Evolutionary conservation across 64 coral and sea anemone genomes (phyloP), one percentile per base, ranked within the genome.

Genomic region (Porites australiensis): DNA sequence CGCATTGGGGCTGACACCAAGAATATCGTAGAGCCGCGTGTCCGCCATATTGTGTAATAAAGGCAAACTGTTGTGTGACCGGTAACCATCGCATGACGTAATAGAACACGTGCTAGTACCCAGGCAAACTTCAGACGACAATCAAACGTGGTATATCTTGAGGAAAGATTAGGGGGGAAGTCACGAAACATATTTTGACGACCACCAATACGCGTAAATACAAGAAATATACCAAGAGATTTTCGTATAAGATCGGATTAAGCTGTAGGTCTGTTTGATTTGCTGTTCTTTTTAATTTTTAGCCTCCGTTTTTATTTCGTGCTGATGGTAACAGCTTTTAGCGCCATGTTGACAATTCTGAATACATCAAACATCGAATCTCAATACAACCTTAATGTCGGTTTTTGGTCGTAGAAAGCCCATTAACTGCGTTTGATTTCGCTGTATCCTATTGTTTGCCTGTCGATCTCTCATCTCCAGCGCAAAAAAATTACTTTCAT

Each of bases 1-100:
- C 55, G 94, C 91, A 88, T 91, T 94, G 88, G 68, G 77, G 82
- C 68, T 78, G 18, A 99, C 98, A 91, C 91, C 91, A 50, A 99
- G 81, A 66, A 99, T 60, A 65, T 99, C 94, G 75, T 99, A 99
- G 79, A 99, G 79, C 98, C 98, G 80, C 98, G 98, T 99, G 98
- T 99, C 98, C 89, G 96, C 92, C 94, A 96, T 94, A 82, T 96
- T 94, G 88, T 80, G 87, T 82, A 95, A 95, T 77, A 90, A 82
- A 72, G 66, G 88, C 79, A 82, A 87, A 93, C 88, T 87, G 82
- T 76, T 94, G 76, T 94, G 92, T 94, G 86, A 94, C 92, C 87
- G 87, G 87, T 48, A 74, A 90, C 91, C 52, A 77, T 80, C 10
- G 2, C 13, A 73, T 98, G 97, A 96, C 94, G 98, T 99, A 88